These are phyloP conservation scores for Acanthiza pusilla DNA, from an alignment of 2,797 vertebrate species.

Conservation along the genomic window DNA sequence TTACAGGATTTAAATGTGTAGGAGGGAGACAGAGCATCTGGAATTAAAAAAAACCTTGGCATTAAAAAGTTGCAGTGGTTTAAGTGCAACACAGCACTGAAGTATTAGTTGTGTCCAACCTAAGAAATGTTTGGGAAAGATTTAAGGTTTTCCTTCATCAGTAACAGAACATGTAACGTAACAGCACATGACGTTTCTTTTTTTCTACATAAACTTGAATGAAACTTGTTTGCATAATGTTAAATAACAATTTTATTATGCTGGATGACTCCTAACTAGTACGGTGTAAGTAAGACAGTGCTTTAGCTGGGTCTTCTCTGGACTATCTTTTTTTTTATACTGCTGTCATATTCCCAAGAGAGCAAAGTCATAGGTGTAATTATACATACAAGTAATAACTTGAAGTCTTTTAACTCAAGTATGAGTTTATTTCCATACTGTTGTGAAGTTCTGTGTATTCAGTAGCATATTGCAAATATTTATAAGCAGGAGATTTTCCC, in stretches of 20 bases:
- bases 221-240: background rate
- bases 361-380: background rate
- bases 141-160: background rate
- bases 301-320: background rate
- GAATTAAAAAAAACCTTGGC: background rate
- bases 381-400: background rate
- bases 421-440: background rate
- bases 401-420: background rate
- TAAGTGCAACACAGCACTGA: background rate
- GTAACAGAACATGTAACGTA: background rate
- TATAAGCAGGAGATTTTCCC: background rate
- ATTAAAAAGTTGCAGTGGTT: background rate
- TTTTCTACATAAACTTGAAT: background rate
- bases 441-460: background rate
- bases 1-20: background rate
- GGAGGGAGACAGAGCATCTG: background rate
- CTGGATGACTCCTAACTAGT: background rate
- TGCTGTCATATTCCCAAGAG: background rate
- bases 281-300: background rate
- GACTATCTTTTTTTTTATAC: background rate
- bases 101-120: background rate
- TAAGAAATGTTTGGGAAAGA: background rate
- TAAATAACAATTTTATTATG: background rate
- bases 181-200: background rate
- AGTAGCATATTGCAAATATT: background rate